Evolutionary conservation across 2,113 vertebrate genomes (phyloP).

Genomic region (Eulacestoma nigropectus): DNA sequence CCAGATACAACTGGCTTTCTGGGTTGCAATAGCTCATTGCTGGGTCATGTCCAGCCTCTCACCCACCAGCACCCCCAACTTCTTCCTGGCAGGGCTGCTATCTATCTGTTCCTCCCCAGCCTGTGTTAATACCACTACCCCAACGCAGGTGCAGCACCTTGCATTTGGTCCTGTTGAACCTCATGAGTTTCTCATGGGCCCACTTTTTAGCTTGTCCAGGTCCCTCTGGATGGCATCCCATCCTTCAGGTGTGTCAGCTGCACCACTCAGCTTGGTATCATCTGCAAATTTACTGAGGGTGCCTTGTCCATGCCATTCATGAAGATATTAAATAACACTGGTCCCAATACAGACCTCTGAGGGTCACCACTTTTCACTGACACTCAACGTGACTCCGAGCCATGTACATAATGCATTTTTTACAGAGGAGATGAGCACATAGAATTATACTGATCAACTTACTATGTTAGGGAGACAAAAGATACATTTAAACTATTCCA

Average conservation of each 20-base stretch:
- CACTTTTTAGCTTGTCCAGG: neutral
- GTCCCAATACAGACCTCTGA: neutral
- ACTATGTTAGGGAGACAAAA: neutral
- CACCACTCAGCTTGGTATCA: neutral
- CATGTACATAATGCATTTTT: neutral
- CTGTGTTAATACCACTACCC: neutral
- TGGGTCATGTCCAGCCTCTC: neutral
- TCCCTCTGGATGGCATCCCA: neutral
- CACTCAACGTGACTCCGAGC: fast-evolving
- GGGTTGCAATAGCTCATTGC: neutral
- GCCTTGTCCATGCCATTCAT: neutral
- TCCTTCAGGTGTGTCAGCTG: neutral
- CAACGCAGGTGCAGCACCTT: neutral
- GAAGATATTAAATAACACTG: neutral
- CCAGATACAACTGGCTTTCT: neutral
- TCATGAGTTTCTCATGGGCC: neutral
- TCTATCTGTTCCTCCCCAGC: neutral
- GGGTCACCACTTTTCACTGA: neutral
- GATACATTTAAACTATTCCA: neutral
- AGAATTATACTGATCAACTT: neutral
- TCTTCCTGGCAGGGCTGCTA: neutral
- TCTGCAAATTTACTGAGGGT: neutral
- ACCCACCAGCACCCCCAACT: neutral
- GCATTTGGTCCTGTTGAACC: neutral
- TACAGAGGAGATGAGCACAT: neutral